Evolutionary conservation across 2,113 vertebrate genomes (phyloP).

Genomic region (Capra hircus): DNA sequence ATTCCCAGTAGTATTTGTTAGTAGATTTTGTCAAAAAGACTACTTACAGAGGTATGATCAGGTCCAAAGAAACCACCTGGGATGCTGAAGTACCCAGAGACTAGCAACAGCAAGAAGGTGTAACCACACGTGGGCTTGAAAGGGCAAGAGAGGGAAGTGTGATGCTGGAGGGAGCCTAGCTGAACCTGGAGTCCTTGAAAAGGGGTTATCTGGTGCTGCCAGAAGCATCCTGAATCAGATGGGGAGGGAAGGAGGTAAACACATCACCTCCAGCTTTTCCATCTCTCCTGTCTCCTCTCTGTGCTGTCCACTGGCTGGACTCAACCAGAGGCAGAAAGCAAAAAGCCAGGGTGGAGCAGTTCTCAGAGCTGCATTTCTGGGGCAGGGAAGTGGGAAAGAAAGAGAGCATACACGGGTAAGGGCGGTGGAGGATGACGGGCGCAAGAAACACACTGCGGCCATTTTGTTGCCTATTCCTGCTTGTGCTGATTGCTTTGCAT

Average conservation of each 20-base stretch:
- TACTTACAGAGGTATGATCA: background rate
- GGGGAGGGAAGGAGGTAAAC: background rate
- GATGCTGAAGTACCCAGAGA: background rate
- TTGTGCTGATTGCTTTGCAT: background rate
- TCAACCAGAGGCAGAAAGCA: background rate
- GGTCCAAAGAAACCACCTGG: background rate
- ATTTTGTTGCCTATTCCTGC: background rate
- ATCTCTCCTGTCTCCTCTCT: background rate
- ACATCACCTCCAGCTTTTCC: background rate
- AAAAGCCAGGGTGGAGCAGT: background rate
- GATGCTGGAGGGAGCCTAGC: background rate
- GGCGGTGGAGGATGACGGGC: no score
- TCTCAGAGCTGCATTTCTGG: background rate
- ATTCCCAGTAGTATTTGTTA: background rate
- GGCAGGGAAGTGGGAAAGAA: background rate
- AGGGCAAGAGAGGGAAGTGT: background rate
- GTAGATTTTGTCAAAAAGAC: background rate
- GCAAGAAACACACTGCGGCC: background rate
- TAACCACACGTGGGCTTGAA: background rate
- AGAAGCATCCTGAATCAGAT: background rate
- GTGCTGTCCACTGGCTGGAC: background rate
- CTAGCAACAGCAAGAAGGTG: background rate
- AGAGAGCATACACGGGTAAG: accelerated
- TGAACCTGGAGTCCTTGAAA: background rate
- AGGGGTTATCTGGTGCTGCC: accelerated